A percentile compares a stretch with the other conserved stretches of the same genome.
Evolutionary conservation across 2,797 vertebrate species (phyloP).

Genomic region (Pelobates cultripes): DNA sequence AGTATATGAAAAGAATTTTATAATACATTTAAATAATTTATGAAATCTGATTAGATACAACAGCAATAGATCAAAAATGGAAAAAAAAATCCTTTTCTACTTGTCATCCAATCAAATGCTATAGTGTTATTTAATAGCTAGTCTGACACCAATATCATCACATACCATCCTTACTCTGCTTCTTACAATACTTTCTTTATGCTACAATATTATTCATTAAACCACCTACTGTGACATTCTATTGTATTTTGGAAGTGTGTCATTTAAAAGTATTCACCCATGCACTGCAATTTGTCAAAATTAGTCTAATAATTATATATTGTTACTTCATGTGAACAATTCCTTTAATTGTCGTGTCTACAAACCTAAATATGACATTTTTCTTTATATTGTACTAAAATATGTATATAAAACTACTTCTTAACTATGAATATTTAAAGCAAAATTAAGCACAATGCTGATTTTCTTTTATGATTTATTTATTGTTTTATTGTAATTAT

Average conservation of each 20-base stretch:
- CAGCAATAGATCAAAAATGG: no score
- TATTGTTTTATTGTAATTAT: no score
- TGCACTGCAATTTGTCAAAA: slow-evolving; percentile 52
- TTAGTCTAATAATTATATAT: slow-evolving; percentile 53
- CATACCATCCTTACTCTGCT: background rate
- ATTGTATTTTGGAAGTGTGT: slow-evolving; percentile 47
- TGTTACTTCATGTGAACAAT: slow-evolving; percentile 30
- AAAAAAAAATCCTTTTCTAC: no score
- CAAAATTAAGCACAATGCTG: background rate
- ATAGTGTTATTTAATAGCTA: no score
- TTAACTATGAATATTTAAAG: background rate
- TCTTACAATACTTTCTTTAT: background rate
- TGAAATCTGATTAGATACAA: no score
- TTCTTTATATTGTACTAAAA: background rate
- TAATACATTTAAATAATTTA: no score
- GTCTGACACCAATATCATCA: background rate
- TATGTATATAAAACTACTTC: background rate
- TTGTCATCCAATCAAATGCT: no score
- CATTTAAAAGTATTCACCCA: slow-evolving; percentile 50
- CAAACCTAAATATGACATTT: background rate
- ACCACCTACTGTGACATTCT: slow-evolving; percentile 31
- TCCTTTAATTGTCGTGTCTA: background rate
- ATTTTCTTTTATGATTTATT: no score
- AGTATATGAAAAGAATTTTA: no score
- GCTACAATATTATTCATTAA: background rate